Conservation (phyloP, 2,888 invertebrate genomes). For the Heliconius aoede region DNA sequence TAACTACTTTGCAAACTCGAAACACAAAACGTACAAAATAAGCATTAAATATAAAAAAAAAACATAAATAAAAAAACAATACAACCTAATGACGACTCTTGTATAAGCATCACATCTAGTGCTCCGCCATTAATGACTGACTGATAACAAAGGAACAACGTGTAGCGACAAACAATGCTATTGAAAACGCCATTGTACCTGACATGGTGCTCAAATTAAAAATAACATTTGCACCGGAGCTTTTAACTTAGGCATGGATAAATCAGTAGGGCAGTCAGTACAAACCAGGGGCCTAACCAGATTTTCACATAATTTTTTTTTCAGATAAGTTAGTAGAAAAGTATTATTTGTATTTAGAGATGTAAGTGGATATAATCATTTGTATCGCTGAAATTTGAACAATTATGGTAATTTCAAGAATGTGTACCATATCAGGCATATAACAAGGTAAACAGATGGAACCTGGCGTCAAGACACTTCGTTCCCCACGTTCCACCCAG, state of each 20-base stretch:
- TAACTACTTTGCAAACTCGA: too few relatives aligned
- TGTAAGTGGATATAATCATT: background rate
- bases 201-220: constrained; percentile 22
- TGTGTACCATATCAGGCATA: background rate
- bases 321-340: too few relatives aligned
- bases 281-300: background rate
- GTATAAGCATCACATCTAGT: constrained; percentile 13
- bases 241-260: constrained; percentile 6
- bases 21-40: background rate
- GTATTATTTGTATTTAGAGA: background rate
- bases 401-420: too few relatives aligned
- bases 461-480: background rate
- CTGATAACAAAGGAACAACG: constrained; percentile 25
- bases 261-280: background rate
- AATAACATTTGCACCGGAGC: constrained; percentile 18
- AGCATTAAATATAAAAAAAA: background rate
- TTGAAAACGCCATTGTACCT: constrained; percentile 19
- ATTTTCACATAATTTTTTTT: too few relatives aligned
- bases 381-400: too few relatives aligned
- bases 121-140: constrained; percentile 12
- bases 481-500: background rate
- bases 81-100: constrained; percentile 7
- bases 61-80: background rate
- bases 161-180: constrained; percentile 19
- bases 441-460: background rate